Evolutionary conservation across 2,113 vertebrate genomes (phyloP), one percentile per base, ranked within the genome.

Genomic region (Tichodroma muraria): DNA sequence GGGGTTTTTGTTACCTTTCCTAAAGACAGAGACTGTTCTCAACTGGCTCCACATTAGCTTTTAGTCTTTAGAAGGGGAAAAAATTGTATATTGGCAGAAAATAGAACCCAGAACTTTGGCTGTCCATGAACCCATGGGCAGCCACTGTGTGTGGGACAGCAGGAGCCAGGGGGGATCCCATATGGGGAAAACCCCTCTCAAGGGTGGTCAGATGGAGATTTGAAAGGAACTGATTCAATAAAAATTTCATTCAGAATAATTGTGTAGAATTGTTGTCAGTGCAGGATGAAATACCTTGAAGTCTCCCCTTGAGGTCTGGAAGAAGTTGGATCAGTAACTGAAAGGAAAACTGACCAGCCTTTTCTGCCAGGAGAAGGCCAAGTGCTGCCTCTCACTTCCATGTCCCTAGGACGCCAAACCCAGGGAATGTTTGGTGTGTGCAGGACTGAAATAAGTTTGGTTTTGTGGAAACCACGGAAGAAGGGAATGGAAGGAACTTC

Each of bases 111-210:
- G n/a, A 56, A 9, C 18, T 85, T 72, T 28, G 49, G 13, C 49
- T 61, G 40, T 11, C 42, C 3, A 0, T 33, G 25, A 42, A 24
- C 5, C 1, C 6, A 1, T 4, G 7, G 11, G 23, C 38, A 19
- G 0, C 16, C 42, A 4, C 14, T 37, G 23, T 63, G 45, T 33
- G 16, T 2, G 6, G 9, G 38, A 12, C 6, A 47, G 6, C 13
- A 27, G 44, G 65, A 70, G 15, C 44, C 8, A 7, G 13, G 44
- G 37, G 27, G 18, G 8, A 0, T 59, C 31, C 14, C 5, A 1
- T 3, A 1, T 28, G 66, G 21, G 37, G 25, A 22, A 20, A 15
- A 12, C 25, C 4, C 8, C 31, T 14, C 0, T 25, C 4, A 21
- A 30, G 15, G 40, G n/a, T 56, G 40, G 2, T 10, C 2, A 23